Conservation (phyloP, 2,113 vertebrate species). For the Sarotherodon lohbergeri region DNA sequence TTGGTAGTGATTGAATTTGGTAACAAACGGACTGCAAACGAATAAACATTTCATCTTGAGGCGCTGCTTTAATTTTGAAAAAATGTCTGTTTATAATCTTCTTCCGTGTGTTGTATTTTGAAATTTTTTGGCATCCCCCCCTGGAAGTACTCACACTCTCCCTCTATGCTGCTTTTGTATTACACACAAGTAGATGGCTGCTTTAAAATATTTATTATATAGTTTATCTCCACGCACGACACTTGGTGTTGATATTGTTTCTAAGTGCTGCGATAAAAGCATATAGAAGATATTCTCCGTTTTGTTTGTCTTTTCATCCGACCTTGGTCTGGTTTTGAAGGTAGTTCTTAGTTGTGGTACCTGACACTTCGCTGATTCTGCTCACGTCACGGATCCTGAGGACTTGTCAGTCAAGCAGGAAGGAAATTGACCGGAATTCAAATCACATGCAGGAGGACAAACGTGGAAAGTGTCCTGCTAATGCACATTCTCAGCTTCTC, state of each 20-base stretch:
- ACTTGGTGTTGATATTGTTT: not conserved
- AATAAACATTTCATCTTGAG: not conserved
- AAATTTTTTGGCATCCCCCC: not conserved
- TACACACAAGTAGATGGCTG: not conserved
- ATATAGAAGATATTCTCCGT: not conserved
- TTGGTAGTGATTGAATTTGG: not conserved
- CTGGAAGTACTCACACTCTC: not conserved
- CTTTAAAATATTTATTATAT: not conserved
- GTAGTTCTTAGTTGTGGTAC: not conserved
- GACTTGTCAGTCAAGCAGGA: not conserved
- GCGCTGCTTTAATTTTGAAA: not conserved
- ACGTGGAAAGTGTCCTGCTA: not conserved
- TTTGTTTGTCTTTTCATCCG: not conserved
- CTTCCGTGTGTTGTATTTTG: not conserved
- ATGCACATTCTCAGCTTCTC: not conserved
- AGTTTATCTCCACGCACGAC: not conserved
- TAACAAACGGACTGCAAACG: not conserved
- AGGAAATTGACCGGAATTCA: not conserved
- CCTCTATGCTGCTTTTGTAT: not conserved
- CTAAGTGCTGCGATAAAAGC: not conserved
- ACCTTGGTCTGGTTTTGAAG: not conserved
- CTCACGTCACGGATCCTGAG: not conserved
- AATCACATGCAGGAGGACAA: not conserved
- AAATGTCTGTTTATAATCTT: not conserved
- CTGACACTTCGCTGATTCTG: not conserved